phyloP scores from a whole-genome alignment of 1,140 invertebrate genomes.

The Drosophila tsacasi region DNA sequence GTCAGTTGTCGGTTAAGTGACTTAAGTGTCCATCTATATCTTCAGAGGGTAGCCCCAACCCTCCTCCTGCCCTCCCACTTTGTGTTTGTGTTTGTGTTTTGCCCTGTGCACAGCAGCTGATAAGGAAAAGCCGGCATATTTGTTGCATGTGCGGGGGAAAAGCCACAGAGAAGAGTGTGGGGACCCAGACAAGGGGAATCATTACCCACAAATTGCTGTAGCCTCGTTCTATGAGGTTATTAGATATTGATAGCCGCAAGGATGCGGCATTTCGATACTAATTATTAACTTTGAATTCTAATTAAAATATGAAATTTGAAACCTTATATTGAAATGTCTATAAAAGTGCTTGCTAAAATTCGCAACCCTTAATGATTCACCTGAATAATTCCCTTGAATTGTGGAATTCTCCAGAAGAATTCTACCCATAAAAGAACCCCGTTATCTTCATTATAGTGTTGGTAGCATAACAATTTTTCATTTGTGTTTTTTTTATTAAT shows the following conservation, averaged over 20 bases:
- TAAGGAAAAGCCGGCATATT: conserved; percentile 49
- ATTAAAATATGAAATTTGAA: background rate
- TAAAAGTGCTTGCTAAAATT: background rate
- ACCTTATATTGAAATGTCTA: background rate
- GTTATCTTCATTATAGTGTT: conserved; percentile 45
- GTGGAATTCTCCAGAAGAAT: background rate
- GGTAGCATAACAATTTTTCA: conserved; percentile 72
- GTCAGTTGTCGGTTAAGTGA: conserved; percentile 32
- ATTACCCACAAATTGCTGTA: background rate
- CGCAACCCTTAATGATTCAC: background rate
- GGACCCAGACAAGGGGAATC: conserved; percentile 3
- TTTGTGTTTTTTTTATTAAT: conserved; percentile 32
- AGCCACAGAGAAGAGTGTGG: background rate
- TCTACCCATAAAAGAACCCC: background rate
- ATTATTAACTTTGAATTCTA: background rate
- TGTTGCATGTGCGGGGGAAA: conserved; percentile 23
- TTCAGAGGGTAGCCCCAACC: background rate
- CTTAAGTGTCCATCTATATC: conserved; percentile 39
- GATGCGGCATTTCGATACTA: background rate
- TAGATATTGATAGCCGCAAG: background rate
- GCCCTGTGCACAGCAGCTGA: conserved; percentile 50
- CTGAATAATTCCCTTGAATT: background rate
- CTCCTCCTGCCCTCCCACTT: background rate
- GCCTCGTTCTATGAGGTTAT: background rate
- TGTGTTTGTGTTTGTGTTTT: conserved; percentile 49